Base-by-base conservation (phyloP, 2,797 vertebrate species). In the Lutjanus campechanus region DNA sequence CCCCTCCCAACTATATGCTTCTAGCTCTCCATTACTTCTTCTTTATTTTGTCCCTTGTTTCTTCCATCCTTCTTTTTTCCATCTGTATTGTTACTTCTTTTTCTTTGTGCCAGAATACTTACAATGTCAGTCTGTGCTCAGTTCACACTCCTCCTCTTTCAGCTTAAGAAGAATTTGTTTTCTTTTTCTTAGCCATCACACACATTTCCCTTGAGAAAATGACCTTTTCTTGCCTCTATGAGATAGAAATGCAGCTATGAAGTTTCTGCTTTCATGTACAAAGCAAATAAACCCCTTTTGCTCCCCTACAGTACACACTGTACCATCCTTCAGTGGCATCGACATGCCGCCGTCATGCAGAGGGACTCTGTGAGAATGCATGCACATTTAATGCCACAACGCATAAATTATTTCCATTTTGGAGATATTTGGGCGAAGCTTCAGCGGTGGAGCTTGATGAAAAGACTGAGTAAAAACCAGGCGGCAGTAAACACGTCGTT, bases 341-440 rank as follows among this genome's bases (percentile, higher is more conserved):
- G 47, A 54, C 73, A 60, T 19, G 43, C 7, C 4, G 6, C 0
- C 46, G 0, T 51, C 68, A 72, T 65, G 58, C 65, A 50, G 25
- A 73, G 15, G 6, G 17, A 49, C 15, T 51, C n/a, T 46, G 17
- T 54, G 54, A 44, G 41, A 16, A 19, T 51, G 44, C 55, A 75
- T 70, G 25, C 69, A 78, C 60, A 74, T 83, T 81, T 76, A 62
- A 73, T 60, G 70, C 7, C 50, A 70, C 63, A 40, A 19, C 55
- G 53, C 62, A 77, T 77, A 3, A 79, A 87, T 88, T 51, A 83
- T 87, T 87, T 69, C 58, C 53, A 19, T 77, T 69, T 41, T 58
- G 60, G 25, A 46, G 59, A 81, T 60, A 65, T 73, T 56, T 47
- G 58, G 20, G 7, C 1, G 5, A 19, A 58, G 72, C 46, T 43